phyloP scores from a whole-genome alignment of 1,140 invertebrate genomes.

The Acromyrmex heyeri region DNA sequence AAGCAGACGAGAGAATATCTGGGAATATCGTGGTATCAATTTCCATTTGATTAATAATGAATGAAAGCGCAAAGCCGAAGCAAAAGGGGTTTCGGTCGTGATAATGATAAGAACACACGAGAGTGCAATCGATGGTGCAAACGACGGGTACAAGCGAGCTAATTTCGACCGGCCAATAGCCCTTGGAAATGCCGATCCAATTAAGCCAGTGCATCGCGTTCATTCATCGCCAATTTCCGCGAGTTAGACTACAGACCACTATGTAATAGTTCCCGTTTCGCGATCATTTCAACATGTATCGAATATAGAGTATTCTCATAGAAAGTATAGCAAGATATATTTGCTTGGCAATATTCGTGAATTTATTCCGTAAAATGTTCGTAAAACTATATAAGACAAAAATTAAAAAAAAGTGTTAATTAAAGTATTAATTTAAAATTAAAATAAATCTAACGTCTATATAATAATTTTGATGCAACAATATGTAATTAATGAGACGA shows the following conservation, averaged over 20 bases:
- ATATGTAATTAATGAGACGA: constrained; percentile 4
- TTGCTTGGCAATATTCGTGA: not conserved
- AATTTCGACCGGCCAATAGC: constrained; percentile 45
- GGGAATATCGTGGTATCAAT: constrained; percentile 28
- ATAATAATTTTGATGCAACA: not conserved
- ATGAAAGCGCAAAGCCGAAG: constrained; percentile 27
- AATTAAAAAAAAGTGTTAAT: not conserved
- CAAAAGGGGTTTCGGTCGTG: not conserved
- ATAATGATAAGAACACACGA: constrained; percentile 23
- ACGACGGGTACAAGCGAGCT: constrained; percentile 8
- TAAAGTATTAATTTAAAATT: not conserved
- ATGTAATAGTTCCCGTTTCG: constrained; percentile 14
- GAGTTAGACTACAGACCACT: constrained; percentile 29
- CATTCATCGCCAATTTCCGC: constrained; percentile 72
- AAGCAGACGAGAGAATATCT: not conserved
- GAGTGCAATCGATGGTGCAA: constrained; percentile 31
- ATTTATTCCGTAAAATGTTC: too few species aligned
- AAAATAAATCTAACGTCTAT: not conserved
- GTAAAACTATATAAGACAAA: not conserved
- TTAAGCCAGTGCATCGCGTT: constrained; percentile 66
- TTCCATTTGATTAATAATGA: constrained; percentile 31
- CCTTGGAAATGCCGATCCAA: constrained; percentile 62
- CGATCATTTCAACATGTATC: not conserved
- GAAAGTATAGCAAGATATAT: not conserved
- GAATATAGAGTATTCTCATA: not conserved